Conservation (phyloP, 2,113 vertebrate genomes). For the Trematocara nigrifrons region DNA sequence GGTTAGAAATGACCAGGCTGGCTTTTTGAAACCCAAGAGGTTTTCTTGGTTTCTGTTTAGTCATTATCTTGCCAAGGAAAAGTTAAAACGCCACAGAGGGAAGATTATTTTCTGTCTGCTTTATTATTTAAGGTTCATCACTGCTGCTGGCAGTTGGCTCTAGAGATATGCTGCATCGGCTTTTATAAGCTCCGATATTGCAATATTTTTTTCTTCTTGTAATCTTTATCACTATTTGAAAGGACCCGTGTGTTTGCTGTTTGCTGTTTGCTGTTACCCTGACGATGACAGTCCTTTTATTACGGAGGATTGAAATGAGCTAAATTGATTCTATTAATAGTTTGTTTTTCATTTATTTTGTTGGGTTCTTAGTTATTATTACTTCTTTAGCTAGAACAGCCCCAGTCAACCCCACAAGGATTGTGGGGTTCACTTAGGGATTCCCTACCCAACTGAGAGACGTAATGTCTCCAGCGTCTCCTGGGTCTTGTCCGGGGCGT, state of each 20-base stretch:
- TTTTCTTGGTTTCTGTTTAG: not conserved
- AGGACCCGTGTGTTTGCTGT: not conserved
- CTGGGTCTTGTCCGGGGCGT: not conserved
- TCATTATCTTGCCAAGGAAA: not conserved
- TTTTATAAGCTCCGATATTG: not conserved
- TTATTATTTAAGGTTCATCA: not conserved
- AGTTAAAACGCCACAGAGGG: not conserved
- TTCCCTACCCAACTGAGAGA: not conserved
- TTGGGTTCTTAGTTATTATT: not conserved
- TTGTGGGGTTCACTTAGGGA: not conserved
- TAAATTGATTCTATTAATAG: not conserved
- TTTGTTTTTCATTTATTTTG: not conserved
- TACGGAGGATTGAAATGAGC: accelerated
- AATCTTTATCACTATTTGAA: not conserved
- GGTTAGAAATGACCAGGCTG: not conserved
- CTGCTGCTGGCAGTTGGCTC: not conserved
- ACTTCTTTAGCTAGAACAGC: not conserved
- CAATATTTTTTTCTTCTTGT: not conserved
- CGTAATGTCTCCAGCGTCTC: not conserved
- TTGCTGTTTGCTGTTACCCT: not conserved
- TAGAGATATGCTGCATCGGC: not conserved
- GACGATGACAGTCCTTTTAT: not conserved
- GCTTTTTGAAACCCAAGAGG: not conserved
- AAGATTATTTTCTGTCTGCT: not conserved
- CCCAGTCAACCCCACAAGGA: too few relatives aligned